Percentiles rank a stretch among this genome's conserved stretches.
These are phyloP conservation scores for Heliothis peltigera DNA, from an alignment of 2,888 invertebrate genomes.

Conservation along the genomic window DNA sequence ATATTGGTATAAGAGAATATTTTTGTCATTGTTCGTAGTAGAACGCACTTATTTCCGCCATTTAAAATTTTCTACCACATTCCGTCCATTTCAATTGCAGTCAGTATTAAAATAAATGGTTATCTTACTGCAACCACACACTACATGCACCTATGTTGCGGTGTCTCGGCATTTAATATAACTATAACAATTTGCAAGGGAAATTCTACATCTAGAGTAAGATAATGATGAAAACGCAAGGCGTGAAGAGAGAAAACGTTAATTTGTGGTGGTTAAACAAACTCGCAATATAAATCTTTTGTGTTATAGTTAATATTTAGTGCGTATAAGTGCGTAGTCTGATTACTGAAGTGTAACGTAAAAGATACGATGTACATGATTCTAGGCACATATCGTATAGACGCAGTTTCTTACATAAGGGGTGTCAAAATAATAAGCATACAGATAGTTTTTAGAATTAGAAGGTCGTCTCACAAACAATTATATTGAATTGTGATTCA, in stretches of 20 bases:
- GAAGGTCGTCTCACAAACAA: too few relatives aligned
- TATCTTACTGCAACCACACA: constrained; percentile 34
- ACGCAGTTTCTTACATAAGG: constrained; percentile 9
- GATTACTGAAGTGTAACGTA: constrained; percentile 2
- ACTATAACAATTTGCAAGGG: neutral
- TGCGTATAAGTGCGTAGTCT: neutral
- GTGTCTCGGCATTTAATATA: constrained; percentile 6
- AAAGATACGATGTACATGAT: constrained; percentile 9
- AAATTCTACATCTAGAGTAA: neutral
- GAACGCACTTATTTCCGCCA: neutral
- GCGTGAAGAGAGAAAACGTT: neutral
- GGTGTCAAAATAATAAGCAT: constrained; percentile 9
- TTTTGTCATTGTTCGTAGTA: too few relatives aligned
- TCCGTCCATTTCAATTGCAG: constrained; percentile 15
- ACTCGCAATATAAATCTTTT: neutral
- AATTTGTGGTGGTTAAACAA: constrained; percentile 4
- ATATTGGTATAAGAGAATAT: too few relatives aligned
- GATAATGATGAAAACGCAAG: neutral
- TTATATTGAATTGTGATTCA: too few relatives aligned
- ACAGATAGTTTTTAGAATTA: neutral
- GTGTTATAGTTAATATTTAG: neutral
- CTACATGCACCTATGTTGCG: constrained; percentile 19
- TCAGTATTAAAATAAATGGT: constrained; percentile 13
- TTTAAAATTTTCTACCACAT: constrained; percentile 16
- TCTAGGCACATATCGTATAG: constrained; percentile 1